phyloP scores from a whole-genome alignment of 2,888 invertebrate species.

The Drosophila kambysellisi region DNA sequence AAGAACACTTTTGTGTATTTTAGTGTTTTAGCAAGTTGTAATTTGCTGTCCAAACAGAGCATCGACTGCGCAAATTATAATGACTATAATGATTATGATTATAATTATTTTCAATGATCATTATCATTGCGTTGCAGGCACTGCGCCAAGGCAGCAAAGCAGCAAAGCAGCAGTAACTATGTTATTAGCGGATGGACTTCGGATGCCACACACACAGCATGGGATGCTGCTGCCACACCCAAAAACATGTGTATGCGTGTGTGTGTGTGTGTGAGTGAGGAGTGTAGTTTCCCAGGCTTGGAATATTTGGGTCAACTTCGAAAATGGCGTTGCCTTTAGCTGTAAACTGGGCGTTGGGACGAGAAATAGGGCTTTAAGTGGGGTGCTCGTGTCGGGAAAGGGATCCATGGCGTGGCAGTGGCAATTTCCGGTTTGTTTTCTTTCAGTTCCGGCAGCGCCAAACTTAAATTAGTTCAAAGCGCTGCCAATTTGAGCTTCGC shows the following conservation, averaged over 20 bases:
- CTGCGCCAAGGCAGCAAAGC: slow-evolving; percentile 50
- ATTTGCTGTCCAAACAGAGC: slow-evolving; percentile 66
- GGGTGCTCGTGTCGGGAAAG: not conserved
- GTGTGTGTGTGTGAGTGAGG: slow-evolving; percentile 16
- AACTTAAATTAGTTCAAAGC: slow-evolving; percentile 79
- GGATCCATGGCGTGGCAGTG: slow-evolving; percentile 53
- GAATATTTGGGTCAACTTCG: slow-evolving; percentile 55
- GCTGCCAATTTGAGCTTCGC: slow-evolving; percentile 48
- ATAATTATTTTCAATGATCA: slow-evolving; percentile 36
- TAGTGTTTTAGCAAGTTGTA: slow-evolving; percentile 43
- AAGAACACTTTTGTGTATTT: slow-evolving; percentile 51
- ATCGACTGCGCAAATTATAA: slow-evolving; percentile 54
- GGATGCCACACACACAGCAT: slow-evolving; percentile 28
- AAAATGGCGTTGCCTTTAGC: slow-evolving; percentile 40
- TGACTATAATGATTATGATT: slow-evolving; percentile 37
- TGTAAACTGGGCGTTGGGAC: slow-evolving; percentile 14
- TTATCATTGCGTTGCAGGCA: slow-evolving; percentile 41
- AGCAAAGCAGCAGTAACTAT: slow-evolving; percentile 58
- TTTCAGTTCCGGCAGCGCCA: slow-evolving; percentile 72
- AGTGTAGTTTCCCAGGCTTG: slow-evolving; percentile 14
- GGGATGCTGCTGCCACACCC: slow-evolving; percentile 24
- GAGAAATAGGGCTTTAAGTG: not conserved
- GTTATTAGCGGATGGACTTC: slow-evolving; percentile 68
- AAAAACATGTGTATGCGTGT: slow-evolving; percentile 3
- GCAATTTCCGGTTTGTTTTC: slow-evolving; percentile 82